A percentile compares a stretch with the other conserved stretches of the same genome.
Evolutionary conservation across 2,888 invertebrate genomes (phyloP).

Genomic region (Prenolepis imparis): DNA sequence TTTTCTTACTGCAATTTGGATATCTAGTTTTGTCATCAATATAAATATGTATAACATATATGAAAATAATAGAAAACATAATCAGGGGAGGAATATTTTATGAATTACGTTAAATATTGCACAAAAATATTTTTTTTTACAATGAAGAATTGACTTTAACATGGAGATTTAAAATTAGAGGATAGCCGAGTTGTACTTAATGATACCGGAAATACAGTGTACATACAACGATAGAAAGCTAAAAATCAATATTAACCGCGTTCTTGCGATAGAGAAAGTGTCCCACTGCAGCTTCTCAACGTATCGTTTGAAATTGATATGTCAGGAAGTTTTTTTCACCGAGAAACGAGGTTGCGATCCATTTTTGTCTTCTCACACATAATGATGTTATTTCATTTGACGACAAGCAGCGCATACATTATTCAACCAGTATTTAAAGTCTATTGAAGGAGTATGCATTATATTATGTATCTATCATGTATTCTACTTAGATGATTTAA

Average conservation of each 20-base stretch:
- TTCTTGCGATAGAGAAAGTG: constrained; percentile 46
- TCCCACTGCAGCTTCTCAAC: not conserved
- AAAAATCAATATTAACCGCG: constrained; percentile 45
- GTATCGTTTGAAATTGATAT: constrained; percentile 45
- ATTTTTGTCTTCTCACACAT: constrained; percentile 45
- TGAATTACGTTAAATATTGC: not conserved
- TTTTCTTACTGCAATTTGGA: no score
- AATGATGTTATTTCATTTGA: constrained; percentile 39
- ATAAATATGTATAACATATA: not conserved
- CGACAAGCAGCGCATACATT: not conserved
- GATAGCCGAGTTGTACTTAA: constrained; percentile 25
- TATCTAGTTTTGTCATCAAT: not conserved
- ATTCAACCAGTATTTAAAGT: not conserved
- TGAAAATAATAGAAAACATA: not conserved
- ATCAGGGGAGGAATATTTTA: not conserved
- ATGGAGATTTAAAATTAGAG: constrained; percentile 28
- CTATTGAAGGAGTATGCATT: not conserved
- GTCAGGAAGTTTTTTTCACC: constrained; percentile 63
- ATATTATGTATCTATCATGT: constrained; percentile 10
- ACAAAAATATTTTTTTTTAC: not conserved
- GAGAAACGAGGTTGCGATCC: constrained; percentile 50
- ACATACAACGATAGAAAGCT: not conserved
- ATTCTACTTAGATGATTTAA: constrained; percentile 2
- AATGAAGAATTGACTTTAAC: not conserved
- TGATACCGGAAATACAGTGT: constrained; percentile 23